These are phyloP conservation scores for Labeo catla DNA, from an alignment of 2,113 vertebrate genomes.

Conservation along the genomic window DNA sequence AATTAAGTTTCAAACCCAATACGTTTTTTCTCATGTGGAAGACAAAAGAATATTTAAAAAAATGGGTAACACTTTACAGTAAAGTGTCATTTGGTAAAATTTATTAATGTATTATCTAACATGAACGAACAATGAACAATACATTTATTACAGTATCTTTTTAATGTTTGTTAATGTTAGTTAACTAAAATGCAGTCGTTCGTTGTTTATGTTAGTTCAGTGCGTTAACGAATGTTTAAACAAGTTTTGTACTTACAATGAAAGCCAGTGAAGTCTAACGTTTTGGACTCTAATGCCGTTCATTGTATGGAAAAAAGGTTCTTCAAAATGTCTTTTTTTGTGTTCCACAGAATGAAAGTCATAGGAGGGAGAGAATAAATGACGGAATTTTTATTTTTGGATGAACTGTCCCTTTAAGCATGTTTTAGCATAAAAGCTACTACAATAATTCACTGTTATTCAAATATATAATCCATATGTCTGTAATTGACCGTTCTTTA, in stretches of 20 bases:
- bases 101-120: no score
- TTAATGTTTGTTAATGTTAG: no score
- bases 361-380: neutral
- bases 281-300: neutral
- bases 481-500: constrained; percentile 1
- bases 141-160: no score
- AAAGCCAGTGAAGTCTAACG: neutral
- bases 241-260: neutral
- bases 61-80: no score
- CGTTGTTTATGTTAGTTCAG: no score
- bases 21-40: neutral
- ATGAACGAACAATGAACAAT: no score
- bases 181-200: no score
- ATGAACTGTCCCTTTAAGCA: neutral
- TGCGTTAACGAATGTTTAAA: neutral
- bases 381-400: neutral
- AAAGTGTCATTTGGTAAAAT: no score
- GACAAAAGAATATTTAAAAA: neutral
- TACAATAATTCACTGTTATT: neutral
- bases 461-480: neutral
- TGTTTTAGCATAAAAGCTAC: neutral
- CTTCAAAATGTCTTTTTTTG: neutral
- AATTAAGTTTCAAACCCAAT: neutral
- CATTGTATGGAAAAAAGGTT: neutral
- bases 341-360: neutral